These are phyloP conservation scores for Aepyceros melampus DNA, from an alignment of 2,113 vertebrate species.

Conservation along the genomic window DNA sequence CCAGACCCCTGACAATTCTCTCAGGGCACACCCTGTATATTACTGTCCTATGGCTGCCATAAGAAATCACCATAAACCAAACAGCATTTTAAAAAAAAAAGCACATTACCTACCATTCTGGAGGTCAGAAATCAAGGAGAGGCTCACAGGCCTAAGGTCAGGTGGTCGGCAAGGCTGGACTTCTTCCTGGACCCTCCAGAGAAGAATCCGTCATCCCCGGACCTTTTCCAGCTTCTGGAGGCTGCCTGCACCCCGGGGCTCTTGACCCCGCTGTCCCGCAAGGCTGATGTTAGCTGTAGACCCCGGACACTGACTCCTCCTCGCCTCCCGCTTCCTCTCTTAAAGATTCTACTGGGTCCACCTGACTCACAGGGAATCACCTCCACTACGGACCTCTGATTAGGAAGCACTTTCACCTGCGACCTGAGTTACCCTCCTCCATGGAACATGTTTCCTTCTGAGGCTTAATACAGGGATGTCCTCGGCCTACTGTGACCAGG, in stretches of 20 bases:
- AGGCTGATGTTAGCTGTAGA: not conserved
- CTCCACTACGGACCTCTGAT: not conserved
- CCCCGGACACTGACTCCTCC: not conserved
- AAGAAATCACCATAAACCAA: not conserved
- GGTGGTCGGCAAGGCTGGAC: not conserved
- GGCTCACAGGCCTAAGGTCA: not conserved
- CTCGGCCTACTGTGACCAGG: not conserved
- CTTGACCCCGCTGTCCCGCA: not conserved
- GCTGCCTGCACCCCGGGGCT: not conserved
- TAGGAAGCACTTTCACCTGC: not conserved
- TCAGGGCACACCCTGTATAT: too few species aligned
- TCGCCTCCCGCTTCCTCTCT: not conserved
- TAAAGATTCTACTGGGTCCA: not conserved
- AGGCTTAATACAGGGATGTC: not conserved
- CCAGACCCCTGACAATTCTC: not conserved
- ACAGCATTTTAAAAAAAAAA: not conserved
- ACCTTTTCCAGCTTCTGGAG: not conserved
- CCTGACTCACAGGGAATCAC: fast-evolving
- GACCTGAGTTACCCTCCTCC: not conserved
- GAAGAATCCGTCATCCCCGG: not conserved
- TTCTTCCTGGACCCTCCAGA: not conserved
- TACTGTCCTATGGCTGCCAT: not conserved
- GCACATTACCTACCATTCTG: not conserved
- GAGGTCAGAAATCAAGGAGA: not conserved
- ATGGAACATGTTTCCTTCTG: not conserved